Conservation (phyloP, 2,888 invertebrate species). For the Phengaris alcon region DNA sequence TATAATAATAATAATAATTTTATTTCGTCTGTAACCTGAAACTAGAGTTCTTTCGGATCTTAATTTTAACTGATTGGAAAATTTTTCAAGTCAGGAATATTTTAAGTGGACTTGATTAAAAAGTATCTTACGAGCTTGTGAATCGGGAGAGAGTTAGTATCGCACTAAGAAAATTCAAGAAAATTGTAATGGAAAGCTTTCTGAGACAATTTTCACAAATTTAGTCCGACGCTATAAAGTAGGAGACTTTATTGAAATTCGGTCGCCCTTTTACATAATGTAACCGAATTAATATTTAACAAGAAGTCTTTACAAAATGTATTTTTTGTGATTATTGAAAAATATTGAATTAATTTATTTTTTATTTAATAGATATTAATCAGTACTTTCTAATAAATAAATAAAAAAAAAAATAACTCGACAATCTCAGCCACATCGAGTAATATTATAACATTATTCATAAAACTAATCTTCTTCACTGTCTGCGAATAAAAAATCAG, state of each 20-base stretch:
- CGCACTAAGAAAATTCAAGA: not conserved
- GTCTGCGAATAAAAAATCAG: not conserved
- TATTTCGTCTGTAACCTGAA: too few relatives aligned
- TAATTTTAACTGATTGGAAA: not conserved
- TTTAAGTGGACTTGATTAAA: not conserved
- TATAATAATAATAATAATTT: not conserved
- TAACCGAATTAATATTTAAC: not conserved
- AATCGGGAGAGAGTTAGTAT: not conserved
- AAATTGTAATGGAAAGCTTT: not conserved
- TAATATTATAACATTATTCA: too few relatives aligned
- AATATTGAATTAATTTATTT: not conserved
- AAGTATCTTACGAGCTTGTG: not conserved
- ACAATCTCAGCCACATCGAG: too few relatives aligned
- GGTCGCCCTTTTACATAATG: not conserved
- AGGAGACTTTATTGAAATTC: not conserved
- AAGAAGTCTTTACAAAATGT: not conserved
- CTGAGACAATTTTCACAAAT: not conserved
- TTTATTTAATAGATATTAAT: not conserved
- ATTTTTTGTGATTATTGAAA: not conserved
- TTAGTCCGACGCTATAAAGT: not conserved
- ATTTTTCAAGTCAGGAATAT: not conserved
- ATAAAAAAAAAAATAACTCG: too few relatives aligned
- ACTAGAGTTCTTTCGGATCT: not conserved
- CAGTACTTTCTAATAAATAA: too few relatives aligned
- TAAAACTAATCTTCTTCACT: not conserved